Conservation (phyloP, 2,888 invertebrate genomes). For the Fragum whitleyi region DNA sequence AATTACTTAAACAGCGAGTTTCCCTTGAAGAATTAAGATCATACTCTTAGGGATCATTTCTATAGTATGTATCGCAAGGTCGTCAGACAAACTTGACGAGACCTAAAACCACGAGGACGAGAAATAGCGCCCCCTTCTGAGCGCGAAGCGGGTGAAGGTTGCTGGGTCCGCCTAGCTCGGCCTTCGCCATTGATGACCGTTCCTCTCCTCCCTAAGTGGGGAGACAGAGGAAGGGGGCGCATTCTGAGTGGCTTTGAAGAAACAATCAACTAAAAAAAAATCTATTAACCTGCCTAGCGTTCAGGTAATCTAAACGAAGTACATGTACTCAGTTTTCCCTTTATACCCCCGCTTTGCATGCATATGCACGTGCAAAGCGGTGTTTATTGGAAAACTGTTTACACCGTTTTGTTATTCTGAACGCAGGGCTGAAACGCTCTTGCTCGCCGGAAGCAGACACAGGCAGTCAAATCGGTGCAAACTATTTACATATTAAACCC, state of each 20-base stretch:
- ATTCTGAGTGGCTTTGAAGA: slow-evolving; percentile 73
- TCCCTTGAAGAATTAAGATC: slow-evolving; percentile 71
- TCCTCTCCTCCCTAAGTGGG: slow-evolving; percentile 67
- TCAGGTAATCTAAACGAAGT: no score
- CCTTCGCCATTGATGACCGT: slow-evolving; percentile 74
- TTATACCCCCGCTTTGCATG: no score
- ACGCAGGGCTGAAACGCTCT: no score
- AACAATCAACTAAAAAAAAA: slow-evolving; percentile 1
- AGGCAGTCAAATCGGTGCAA: no score
- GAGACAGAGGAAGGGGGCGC: slow-evolving; percentile 72
- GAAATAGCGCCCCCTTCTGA: slow-evolving; percentile 74
- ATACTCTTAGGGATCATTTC: slow-evolving; percentile 79
- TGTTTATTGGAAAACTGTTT: no score
- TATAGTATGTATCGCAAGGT: slow-evolving; percentile 77
- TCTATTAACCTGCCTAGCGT: not conserved
- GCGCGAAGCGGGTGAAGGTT: slow-evolving; percentile 72
- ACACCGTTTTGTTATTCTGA: no score
- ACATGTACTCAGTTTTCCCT: no score
- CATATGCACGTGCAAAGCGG: no score
- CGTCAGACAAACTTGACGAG: slow-evolving; percentile 76
- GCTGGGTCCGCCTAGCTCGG: slow-evolving; percentile 38
- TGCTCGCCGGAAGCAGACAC: no score
- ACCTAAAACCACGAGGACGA: slow-evolving; percentile 76
- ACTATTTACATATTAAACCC: no score
- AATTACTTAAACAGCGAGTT: no score